Conservation (phyloP, 2,888 invertebrate species). For the Caenorhabditis afra region DNA sequence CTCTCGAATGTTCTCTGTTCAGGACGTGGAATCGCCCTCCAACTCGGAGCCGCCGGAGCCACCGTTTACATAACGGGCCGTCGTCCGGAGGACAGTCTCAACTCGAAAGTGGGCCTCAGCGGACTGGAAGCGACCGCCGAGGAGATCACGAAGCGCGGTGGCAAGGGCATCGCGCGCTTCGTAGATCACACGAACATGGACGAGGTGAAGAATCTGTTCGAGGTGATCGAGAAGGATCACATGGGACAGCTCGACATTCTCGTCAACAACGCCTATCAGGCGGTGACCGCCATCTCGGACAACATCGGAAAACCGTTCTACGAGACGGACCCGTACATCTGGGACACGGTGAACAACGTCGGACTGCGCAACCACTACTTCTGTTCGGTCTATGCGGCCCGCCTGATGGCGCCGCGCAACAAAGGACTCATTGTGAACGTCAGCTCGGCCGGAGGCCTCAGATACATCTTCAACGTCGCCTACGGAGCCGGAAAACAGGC, state of each 20-base stretch:
- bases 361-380: slow-evolving; percentile 81
- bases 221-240: slow-evolving; percentile 55
- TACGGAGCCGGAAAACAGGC: slow-evolving; percentile 83
- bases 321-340: slow-evolving; percentile 80
- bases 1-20: background rate
- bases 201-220: slow-evolving; percentile 63
- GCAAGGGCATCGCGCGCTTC: slow-evolving; percentile 61
- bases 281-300: slow-evolving; percentile 62
- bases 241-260: slow-evolving; percentile 66
- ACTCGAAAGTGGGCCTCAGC: slow-evolving; percentile 43
- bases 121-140: slow-evolving; percentile 52
- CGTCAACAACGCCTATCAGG: slow-evolving; percentile 71
- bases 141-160: slow-evolving; percentile 66
- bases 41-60: slow-evolving; percentile 71
- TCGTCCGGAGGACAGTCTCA: slow-evolving; percentile 58
- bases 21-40: slow-evolving; percentile 71
- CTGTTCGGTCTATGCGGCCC: slow-evolving; percentile 81
- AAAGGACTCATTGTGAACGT: slow-evolving; percentile 82
- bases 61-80: slow-evolving; percentile 72
- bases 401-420: slow-evolving; percentile 76
- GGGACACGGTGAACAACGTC: slow-evolving; percentile 80
- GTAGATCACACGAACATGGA: slow-evolving; percentile 67
- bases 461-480: slow-evolving; percentile 82
- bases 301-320: slow-evolving; percentile 80
- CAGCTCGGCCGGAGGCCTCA: slow-evolving; percentile 82